Evolutionary conservation across 1,140 invertebrate genomes (phyloP), one percentile per base, ranked within the genome.

Genomic region (Anoplolepis gracilipes): DNA sequence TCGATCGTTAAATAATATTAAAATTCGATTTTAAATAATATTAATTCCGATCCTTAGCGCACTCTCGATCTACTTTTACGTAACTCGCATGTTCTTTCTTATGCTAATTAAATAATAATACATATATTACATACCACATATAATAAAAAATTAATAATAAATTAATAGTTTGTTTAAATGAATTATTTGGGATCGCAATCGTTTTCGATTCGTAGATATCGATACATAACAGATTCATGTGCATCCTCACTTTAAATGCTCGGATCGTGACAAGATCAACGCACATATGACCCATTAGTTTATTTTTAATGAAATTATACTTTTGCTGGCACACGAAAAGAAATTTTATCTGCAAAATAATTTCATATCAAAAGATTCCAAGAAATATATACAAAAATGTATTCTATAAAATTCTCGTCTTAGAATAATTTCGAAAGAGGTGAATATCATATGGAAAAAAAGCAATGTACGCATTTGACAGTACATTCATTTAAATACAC

Each of bases 211-310:
- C 16, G 55, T 53, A 22, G 19, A 42, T 42, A 59, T 33, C 67
- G 67, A 82, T 82, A 59, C 53, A 73, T 73, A 73, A 82, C 67
- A 33, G 78, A 82, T 70, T 57, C 36, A 30, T 30, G 53, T 72
- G 53, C n/a, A 59, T 30, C 19, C 33, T 28, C 49, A 19, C 3
- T 59, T 42, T 4, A 22, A 30, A 82, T 67, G 28, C 33, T 33
- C 22, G 7, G 36, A 42, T 42, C 49, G 67, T 57, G 28, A 59
- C 16, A 39, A 70, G 49, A 36, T 42, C 53, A 53, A 59, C 36
- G 22, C 16, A 30, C 36, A 28, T 25, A 39, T 33, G 22, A 81
- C 16, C 25, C 28, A 65, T 73, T 73, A 55, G 25, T 49, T 57
- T 33, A 67, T n/a, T 78, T 25, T 55, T 72, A 39, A 70, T 19